Conservation (phyloP, 2,113 vertebrate genomes). For the Felis chaus region DNA sequence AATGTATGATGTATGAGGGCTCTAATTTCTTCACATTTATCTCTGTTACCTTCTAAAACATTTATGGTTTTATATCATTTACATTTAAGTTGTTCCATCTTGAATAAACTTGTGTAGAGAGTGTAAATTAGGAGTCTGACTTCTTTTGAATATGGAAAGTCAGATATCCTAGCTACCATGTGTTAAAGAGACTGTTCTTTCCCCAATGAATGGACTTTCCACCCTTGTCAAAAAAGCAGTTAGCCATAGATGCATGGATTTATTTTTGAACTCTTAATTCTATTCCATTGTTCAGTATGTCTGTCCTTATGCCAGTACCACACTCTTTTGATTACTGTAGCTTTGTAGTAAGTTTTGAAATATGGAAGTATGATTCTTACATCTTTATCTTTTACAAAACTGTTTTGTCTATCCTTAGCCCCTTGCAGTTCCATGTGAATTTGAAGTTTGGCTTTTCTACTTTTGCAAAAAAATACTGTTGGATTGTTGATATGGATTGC, state of each 20-base stretch:
- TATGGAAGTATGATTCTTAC: neutral
- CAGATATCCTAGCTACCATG: neutral
- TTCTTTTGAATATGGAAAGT: neutral
- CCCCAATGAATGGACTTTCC: neutral
- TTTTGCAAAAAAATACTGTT: neutral
- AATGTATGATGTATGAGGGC: neutral
- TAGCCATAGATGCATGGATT: neutral
- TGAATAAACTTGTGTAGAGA: neutral
- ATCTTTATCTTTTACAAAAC: neutral
- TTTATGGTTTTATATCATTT: neutral
- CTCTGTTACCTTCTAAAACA: neutral
- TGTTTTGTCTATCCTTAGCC: neutral
- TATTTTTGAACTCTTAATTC: neutral
- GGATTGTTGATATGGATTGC: neutral
- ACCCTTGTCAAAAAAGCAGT: neutral
- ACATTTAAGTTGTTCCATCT: neutral
- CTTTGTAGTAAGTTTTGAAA: neutral
- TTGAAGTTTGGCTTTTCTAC: neutral
- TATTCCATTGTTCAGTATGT: neutral
- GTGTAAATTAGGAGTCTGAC: neutral
- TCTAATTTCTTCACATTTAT: neutral
- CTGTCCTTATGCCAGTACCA: neutral
- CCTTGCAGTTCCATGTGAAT: neutral
- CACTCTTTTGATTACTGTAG: neutral
- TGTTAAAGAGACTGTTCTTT: neutral